Evolutionary conservation across 2,113 vertebrate genomes (phyloP).

Genomic region (Pavo muticus): DNA sequence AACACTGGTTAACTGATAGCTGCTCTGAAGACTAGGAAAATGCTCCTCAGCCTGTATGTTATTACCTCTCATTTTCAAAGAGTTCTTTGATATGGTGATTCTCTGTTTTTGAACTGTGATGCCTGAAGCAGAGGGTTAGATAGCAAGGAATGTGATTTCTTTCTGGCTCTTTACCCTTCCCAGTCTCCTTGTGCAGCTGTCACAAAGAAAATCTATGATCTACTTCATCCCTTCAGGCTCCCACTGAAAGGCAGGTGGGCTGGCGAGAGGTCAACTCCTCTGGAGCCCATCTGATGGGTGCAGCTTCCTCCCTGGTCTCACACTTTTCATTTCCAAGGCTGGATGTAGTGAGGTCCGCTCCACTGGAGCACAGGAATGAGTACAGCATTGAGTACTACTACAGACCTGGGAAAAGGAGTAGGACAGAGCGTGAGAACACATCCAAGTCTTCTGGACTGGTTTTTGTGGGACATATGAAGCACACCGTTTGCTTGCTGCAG

Average conservation of each 20-base stretch:
- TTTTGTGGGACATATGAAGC: neutral
- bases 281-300: neutral
- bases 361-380: neutral
- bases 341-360: neutral
- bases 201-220: neutral
- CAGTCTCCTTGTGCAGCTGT: neutral
- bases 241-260: neutral
- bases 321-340: accelerated
- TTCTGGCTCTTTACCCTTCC: neutral
- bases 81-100: conserved; percentile 58
- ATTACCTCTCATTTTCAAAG: conserved; percentile 57
- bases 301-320: neutral
- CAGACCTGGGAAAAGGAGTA: neutral
- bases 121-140: conserved; percentile 47
- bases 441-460: neutral
- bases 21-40: neutral
- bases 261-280: neutral
- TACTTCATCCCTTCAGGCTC: neutral
- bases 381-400: neutral
- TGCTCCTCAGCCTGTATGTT: neutral
- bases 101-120: neutral
- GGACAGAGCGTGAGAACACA: neutral
- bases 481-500: neutral
- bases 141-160: neutral
- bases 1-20: neutral